phyloP scores from a whole-genome alignment of 37 sponge, comb jelly and placozoan species.

The Beroe forskalii region DNA sequence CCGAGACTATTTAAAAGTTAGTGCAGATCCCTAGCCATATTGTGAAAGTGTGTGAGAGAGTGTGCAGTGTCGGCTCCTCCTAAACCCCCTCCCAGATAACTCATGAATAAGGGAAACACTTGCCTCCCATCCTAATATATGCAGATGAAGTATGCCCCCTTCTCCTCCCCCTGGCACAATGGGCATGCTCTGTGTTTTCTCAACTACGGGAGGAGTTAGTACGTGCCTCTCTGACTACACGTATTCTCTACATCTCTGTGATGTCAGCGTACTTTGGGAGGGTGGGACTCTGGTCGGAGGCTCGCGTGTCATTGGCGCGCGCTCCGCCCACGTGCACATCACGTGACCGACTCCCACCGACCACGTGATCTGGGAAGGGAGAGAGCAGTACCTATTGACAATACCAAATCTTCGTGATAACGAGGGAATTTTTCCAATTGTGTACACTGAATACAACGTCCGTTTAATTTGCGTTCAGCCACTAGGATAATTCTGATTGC shows the following conservation, averaged over 20 bases:
- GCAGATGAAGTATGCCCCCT: too few relatives aligned
- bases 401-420: constrained; percentile 61
- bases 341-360: background rate
- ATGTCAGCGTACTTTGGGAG: too few relatives aligned
- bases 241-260: background rate
- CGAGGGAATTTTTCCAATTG: background rate
- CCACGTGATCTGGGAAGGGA: background rate
- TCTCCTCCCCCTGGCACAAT: too few relatives aligned
- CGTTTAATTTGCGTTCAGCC: background rate
- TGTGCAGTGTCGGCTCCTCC: too few relatives aligned
- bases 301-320: constrained; percentile 51
- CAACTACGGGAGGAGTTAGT: background rate
- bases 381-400: constrained; percentile 17
- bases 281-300: too few relatives aligned
- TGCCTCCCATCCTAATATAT: too few relatives aligned
- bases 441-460: background rate
- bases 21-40: constrained; percentile 40
- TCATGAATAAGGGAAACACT: constrained; percentile 40
- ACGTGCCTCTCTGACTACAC: background rate
- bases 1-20: constrained; percentile 42
- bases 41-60: too few relatives aligned
- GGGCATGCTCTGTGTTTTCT: background rate
- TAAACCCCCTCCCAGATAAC: too few relatives aligned
- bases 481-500: too few relatives aligned
- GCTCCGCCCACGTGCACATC: background rate